Base-by-base conservation (phyloP, 2,888 invertebrate species). In the Acanthopleura granulata region DNA sequence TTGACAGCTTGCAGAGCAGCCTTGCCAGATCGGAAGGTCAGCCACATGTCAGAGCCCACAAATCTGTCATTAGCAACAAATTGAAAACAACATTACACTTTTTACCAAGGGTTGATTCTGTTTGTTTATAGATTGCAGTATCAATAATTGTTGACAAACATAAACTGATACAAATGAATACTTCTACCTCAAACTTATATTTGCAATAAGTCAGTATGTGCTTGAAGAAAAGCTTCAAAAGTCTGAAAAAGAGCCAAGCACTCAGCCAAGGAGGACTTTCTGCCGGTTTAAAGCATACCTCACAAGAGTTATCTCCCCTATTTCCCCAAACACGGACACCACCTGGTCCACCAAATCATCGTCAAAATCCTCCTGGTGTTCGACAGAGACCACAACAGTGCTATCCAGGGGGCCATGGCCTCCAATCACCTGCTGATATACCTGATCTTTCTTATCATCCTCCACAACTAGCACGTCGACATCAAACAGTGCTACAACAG, bases 391-490 rank as follows among this genome's bases (percentile, higher is more conserved):
- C 72, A 98, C 94, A 80, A 99, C 94, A 25, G 98, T 98, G 0
- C 96, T 95, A 91, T 99, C 98, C 0, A 97, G 96, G 9, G 99
- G 99, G 0, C 99, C 99, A 80, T 97, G 93, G 62, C 86, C 81
- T 50, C 85, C 85, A 57, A 87, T 82, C 1, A 86, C 86, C n/a
- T 95, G 94, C 86, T 95, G 94, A 87, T 98, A 96, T 0, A 97
- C 94, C 83, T 93, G 92, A 86, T 95, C 94, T 75, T 97, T 93
- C 85, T 94, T 94, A 22, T 93, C 93, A 72, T 94, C 93, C 87
- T 96, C 94, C 0, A 98, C 94, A 87, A 94, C 94, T 81, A 95
- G 93, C 4, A 96, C 94, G 88, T 98, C 96, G 16, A 97, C 92
- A 91, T 97, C 97, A 83, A 98, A 93, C 76, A 97, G 93, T 0